These are phyloP conservation scores for Brachirus orientalis DNA, from an alignment of 2,113 vertebrate genomes.

Conservation along the genomic window DNA sequence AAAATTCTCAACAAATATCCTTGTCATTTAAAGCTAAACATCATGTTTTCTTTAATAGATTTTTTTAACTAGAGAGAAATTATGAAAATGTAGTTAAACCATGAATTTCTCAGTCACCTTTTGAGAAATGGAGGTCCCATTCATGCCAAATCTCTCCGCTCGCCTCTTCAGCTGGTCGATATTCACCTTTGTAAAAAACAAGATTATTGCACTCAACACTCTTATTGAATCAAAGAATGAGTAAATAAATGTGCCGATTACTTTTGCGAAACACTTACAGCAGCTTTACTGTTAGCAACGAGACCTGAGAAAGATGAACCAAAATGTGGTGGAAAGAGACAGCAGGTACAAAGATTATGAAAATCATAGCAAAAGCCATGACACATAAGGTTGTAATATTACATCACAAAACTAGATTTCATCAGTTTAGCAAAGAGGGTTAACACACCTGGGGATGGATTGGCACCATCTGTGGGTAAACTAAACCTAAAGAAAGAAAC, in stretches of 20 bases:
- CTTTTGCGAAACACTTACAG: constrained; percentile 60
- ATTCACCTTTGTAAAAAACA: constrained; percentile 80
- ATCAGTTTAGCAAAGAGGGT: not conserved
- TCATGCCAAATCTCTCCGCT: constrained; percentile 91
- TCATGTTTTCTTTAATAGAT: too few relatives aligned
- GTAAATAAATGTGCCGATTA: not conserved
- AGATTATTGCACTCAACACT: not conserved
- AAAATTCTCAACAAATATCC: too few relatives aligned
- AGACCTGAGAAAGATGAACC: constrained; percentile 44
- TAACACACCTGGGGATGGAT: constrained; percentile 67
- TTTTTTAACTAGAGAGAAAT: too few relatives aligned
- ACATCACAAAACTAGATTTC: not conserved
- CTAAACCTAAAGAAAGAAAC: constrained; percentile 56
- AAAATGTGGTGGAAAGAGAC: not conserved
- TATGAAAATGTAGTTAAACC: not conserved
- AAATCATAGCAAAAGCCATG: too few relatives aligned
- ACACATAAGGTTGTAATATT: too few relatives aligned
- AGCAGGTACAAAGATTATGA: not conserved
- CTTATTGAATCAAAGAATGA: not conserved
- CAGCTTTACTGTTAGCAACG: constrained; percentile 65
- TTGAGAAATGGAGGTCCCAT: constrained; percentile 90
- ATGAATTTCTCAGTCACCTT: constrained; percentile 81
- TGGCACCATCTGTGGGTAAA: constrained; percentile 66
- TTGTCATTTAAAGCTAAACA: too few relatives aligned
- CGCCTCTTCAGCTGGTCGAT: constrained; percentile 92